Evolutionary conservation across 2,888 invertebrate species (phyloP).

Genomic region (Nebria salina): DNA sequence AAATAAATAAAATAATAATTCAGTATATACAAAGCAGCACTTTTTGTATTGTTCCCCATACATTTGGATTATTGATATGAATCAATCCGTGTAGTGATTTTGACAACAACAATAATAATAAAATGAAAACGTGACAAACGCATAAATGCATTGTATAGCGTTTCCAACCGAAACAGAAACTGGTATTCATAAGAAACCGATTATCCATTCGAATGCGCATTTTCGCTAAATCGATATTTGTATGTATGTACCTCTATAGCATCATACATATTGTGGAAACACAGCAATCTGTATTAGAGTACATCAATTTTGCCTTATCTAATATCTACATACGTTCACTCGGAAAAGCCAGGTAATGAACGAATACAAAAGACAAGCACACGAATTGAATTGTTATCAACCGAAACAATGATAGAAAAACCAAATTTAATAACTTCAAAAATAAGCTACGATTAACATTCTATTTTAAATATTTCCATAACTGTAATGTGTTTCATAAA

Average conservation of each 20-base stretch:
- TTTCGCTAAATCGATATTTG: not conserved
- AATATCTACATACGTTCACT: slow-evolving; percentile 20
- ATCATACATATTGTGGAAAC: slow-evolving; percentile 4
- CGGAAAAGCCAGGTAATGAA: slow-evolving; percentile 23
- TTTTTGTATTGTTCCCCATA: no score
- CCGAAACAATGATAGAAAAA: not conserved
- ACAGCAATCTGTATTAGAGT: slow-evolving; percentile 32
- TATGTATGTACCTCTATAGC: not conserved
- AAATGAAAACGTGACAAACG: not conserved
- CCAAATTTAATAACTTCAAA: no score
- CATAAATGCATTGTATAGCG: slow-evolving; percentile 17
- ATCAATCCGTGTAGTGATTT: not conserved
- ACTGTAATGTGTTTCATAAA: no score
- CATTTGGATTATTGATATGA: no score
- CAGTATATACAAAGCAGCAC: no score
- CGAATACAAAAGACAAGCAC: slow-evolving; percentile 11
- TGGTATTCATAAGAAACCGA: slow-evolving; percentile 38
- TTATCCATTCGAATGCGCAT: slow-evolving; percentile 40
- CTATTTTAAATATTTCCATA: no score
- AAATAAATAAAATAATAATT: no score
- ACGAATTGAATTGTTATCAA: slow-evolving; percentile 33
- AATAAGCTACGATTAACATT: no score
- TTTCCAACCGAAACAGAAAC: slow-evolving; percentile 35
- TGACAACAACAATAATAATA: not conserved
- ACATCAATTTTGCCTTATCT: slow-evolving; percentile 38